Base-by-base conservation (phyloP, 2,797 vertebrate species). In the Nasua narica region DNA sequence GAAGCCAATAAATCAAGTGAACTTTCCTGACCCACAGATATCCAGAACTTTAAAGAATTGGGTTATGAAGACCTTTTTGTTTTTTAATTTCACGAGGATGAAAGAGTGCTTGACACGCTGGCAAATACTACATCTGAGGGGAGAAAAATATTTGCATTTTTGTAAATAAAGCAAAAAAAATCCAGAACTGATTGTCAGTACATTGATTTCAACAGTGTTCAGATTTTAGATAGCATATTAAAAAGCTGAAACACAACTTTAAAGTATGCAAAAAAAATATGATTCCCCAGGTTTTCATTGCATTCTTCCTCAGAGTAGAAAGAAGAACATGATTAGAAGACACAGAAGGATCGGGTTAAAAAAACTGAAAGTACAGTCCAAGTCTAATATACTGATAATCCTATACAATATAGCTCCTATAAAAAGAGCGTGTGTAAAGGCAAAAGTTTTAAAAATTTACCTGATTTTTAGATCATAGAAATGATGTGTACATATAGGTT, bases 1-100 rank as follows among this genome's bases (percentile, higher is more conserved):
- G 74, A 97, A 97, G 70, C 90, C 62, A 94, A 77, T 92, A 87
- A 95, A 92, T 86, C 72, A 60, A 37, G 46, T 95, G 94, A 95
- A 96, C 92, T 91, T 92, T 97, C 56, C 69, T 97, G 92, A 96
- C 82, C 58, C 56, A 12, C 27, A 40, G n/a, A 35, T n/a, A 87
- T 76, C 62, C 60, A 91, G 25, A 52, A n/a, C 29, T 93, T 77
- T 37, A 82, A 89, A 95, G 32, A 95, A 88, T 1, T 88, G 65
- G 37, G 56, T 95, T 88, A 78, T 76, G 69, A 94, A 85, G 67
- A 60, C 2, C 43, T 83, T 48, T 25, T 43, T 72, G 62, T 62
- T 65, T 78, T 43, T 29, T 79, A 78, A 54, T 89, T 90, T 77
- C 19, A 15, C 35, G 6, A 90, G 37, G 9, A 83, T 43, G 48